Percentiles rank a stretch among this genome's conserved stretches.
These are phyloP conservation scores for Gonatopus flavifemur DNA, from an alignment of 1,140 invertebrate genomes.

Conservation along the genomic window DNA sequence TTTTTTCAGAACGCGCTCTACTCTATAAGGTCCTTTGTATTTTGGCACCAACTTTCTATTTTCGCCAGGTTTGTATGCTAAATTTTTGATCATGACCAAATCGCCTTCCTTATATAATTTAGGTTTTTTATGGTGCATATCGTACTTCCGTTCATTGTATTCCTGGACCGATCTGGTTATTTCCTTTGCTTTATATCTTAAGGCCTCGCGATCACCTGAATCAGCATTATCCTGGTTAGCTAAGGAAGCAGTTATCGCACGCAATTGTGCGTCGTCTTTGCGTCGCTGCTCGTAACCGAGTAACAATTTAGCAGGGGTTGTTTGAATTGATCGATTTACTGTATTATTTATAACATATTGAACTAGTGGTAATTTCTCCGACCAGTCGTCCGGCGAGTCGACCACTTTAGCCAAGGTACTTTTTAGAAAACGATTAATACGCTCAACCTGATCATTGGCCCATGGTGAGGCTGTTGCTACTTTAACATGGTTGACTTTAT, in stretches of 20 bases:
- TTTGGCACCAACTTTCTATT: background rate
- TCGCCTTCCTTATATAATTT: background rate
- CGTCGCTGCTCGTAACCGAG: background rate
- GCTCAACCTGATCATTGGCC: no score
- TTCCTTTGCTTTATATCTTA: background rate
- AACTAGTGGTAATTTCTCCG: background rate
- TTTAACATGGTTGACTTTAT: background rate
- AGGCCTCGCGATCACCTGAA: background rate
- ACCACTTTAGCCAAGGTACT: background rate
- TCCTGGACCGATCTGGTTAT: background rate
- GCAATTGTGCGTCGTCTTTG: background rate
- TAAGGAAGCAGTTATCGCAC: background rate
- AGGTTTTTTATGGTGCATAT: background rate
- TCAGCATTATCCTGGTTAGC: background rate
- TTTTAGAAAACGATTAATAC: background rate
- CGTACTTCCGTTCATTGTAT: background rate
- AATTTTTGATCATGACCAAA: background rate
- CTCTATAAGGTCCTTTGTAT: no score
- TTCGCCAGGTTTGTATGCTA: background rate
- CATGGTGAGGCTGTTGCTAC: background rate
- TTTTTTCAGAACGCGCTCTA: background rate
- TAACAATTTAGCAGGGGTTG: background rate
- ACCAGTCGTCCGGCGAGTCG: background rate
- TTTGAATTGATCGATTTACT: background rate
- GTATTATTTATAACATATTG: background rate